These are phyloP conservation scores for Aurelia aurita DNA, from an alignment of 30 jellyfish, hydroid and myxozoan species.

Conservation along the genomic window DNA sequence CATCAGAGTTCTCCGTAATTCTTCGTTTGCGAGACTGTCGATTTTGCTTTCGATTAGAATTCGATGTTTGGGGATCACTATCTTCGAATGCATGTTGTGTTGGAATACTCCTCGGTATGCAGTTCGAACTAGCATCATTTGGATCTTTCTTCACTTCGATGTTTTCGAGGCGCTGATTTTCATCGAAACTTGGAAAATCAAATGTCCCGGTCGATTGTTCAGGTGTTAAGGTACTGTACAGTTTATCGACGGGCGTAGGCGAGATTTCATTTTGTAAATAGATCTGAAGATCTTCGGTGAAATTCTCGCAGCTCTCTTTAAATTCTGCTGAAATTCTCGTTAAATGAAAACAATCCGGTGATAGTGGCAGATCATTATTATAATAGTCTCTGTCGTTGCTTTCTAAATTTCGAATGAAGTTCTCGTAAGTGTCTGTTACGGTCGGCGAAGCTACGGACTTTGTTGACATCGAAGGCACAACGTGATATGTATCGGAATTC, in stretches of 20 bases:
- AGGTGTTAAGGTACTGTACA: constrained; percentile 71
- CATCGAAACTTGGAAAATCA: constrained; percentile 65
- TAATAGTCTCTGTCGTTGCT: constrained; percentile 16
- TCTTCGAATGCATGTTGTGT: not conserved
- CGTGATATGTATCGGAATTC: constrained; percentile 60
- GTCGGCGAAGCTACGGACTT: not conserved
- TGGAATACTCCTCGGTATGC: not conserved
- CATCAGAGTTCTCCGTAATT: not conserved
- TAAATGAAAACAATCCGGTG: constrained; percentile 34
- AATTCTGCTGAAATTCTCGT: constrained; percentile 1
- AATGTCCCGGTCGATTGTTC: constrained; percentile 23
- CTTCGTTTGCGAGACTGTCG: constrained; percentile 7
- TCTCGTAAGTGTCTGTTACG: constrained; percentile 56
- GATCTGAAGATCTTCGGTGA: constrained; percentile 62
- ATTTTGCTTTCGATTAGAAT: not conserved
- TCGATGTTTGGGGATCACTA: not conserved
- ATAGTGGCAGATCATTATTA: constrained; percentile 9
- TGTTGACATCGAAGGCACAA: constrained; percentile 51
- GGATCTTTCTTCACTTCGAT: not conserved
- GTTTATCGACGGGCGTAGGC: constrained; percentile 74
- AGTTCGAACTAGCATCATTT: not conserved
- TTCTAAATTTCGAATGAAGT: constrained; percentile 40
- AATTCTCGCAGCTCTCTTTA: constrained; percentile 18
- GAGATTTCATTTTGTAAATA: constrained; percentile 69
- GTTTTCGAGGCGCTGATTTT: constrained; percentile 53